phyloP scores from a whole-genome alignment of 1,140 invertebrate genomes.

The Drosophila parabipectinata region DNA sequence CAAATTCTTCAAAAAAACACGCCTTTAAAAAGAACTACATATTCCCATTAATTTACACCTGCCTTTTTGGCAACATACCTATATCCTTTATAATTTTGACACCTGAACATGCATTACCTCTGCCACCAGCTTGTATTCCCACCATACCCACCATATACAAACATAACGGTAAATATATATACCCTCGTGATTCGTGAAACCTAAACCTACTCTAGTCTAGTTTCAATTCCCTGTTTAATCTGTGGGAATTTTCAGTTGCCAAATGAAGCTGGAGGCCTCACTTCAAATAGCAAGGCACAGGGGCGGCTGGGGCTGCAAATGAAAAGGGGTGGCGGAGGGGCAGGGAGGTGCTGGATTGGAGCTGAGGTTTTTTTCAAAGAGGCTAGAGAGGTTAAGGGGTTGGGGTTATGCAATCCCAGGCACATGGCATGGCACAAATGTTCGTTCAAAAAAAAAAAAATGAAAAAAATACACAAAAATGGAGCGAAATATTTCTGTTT shows the following conservation, averaged over 20 bases:
- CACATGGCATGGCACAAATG: constrained; percentile 64
- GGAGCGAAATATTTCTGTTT: constrained; percentile 61
- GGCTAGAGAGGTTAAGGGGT: background rate
- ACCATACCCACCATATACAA: too few relatives aligned
- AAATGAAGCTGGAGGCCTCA: constrained; percentile 29
- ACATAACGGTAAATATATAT: too few relatives aligned
- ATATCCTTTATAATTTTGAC: background rate
- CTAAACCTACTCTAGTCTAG: constrained; percentile 1
- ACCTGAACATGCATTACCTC: background rate
- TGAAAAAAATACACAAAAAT: constrained; percentile 20
- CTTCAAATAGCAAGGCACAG: background rate
- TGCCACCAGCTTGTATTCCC: too few relatives aligned
- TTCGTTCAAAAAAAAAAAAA: constrained; percentile 21
- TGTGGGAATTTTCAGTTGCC: constrained; percentile 18
- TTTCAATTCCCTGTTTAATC: constrained; percentile 34
- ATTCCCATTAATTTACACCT: background rate
- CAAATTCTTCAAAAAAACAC: too few relatives aligned
- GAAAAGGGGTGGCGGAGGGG: background rate
- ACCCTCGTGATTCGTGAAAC: background rate
- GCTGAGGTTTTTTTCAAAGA: background rate
- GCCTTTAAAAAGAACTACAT: background rate
- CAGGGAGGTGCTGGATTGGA: too few relatives aligned
- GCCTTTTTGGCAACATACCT: background rate
- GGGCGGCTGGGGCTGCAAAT: background rate
- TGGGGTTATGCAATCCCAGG: constrained; percentile 61